Evolutionary conservation across 2,888 invertebrate genomes (phyloP), one percentile per base, ranked within the genome.

Genomic region (Invenusta paracnida): DNA sequence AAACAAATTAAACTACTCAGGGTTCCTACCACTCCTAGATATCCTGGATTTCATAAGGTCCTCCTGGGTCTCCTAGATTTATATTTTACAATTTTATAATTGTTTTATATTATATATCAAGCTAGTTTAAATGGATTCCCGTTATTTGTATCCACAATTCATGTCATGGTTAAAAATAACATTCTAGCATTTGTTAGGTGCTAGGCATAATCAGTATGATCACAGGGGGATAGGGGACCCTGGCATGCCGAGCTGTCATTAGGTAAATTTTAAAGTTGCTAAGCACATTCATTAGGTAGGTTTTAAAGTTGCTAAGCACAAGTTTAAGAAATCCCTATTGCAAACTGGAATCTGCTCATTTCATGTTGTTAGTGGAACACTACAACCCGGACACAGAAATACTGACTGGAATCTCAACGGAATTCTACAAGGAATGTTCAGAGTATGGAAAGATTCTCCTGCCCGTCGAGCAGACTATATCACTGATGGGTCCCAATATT

Each of bases 341-440:
- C 17, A 73, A 73, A 73, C 27, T 73, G 73, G 73, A 23, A 73
- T 73, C 73, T n/a, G 73, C 73, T 73, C 73, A 73, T 23, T 73
- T 73, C 73, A 73, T 23, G 25, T 73, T 23, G 25, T 48, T 5
- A 48, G 48, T 48, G 48, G 48, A 17, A 17, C 48, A 73, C 73
- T 73, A 23, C 73, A 73, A 73, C 73, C 5, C 23, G 73, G 11
- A 73, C 48, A 48, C 17, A 73, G 25, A 25, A 13, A 73, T n/a
- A 73, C 73, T 23, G 73, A 73, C 25, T 73, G 73, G 27, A 73
- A 73, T 23, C 73, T 73, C 73, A 73, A 73, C 27, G 73, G 11
- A 73, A 73, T 73, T 73, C 73, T 73, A 23, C 73, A 23, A 73
- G 73, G 73, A 23, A 73, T 73, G 73, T 73, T 73, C 73, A 73